Percentiles rank a stretch among this genome's conserved stretches.
Evolutionary conservation across 2,113 vertebrate species (phyloP).

Genomic region (Ancistrus triradiatus): DNA sequence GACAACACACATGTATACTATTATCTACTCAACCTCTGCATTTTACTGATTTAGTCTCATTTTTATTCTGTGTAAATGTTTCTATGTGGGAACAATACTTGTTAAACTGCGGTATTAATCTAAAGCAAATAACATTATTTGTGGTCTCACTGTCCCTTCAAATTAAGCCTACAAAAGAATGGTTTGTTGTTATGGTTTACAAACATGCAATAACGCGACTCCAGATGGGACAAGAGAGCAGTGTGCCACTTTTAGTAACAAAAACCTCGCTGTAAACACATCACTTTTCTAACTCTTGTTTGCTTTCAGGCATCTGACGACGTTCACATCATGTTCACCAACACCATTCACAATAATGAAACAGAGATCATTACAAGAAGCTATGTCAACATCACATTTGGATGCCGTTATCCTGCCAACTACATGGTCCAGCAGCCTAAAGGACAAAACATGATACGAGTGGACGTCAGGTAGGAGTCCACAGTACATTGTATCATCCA

Average conservation of each 20-base stretch:
- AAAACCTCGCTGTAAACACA: background rate
- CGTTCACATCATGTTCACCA: conserved; percentile 68
- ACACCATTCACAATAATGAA: conserved; percentile 71
- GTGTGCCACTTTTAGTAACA: conserved; percentile 36
- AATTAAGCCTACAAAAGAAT: background rate
- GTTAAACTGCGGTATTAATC: too few species aligned
- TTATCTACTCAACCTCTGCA: background rate
- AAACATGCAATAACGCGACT: conserved; percentile 51
- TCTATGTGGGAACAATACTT: background rate
- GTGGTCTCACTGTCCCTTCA: background rate
- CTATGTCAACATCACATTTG: conserved; percentile 71
- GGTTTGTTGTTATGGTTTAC: conserved; percentile 44
- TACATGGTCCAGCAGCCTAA: conserved; percentile 70
- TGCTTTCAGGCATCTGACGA: conserved; percentile 64
- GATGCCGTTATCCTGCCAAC: conserved; percentile 72
- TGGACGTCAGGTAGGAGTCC: conserved; percentile 60
- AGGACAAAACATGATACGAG: conserved; percentile 64
- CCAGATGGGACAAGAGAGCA: conserved; percentile 37
- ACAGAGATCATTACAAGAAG: conserved; percentile 65
- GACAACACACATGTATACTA: conserved; percentile 22
- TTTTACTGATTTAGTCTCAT: background rate
- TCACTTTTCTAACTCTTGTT: conserved; percentile 21
- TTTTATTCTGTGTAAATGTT: too few species aligned
- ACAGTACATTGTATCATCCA: background rate
- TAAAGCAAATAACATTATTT: too few species aligned